phyloP scores from a whole-genome alignment of 2,797 vertebrate species.

The Triplophysa yarkandensis region DNA sequence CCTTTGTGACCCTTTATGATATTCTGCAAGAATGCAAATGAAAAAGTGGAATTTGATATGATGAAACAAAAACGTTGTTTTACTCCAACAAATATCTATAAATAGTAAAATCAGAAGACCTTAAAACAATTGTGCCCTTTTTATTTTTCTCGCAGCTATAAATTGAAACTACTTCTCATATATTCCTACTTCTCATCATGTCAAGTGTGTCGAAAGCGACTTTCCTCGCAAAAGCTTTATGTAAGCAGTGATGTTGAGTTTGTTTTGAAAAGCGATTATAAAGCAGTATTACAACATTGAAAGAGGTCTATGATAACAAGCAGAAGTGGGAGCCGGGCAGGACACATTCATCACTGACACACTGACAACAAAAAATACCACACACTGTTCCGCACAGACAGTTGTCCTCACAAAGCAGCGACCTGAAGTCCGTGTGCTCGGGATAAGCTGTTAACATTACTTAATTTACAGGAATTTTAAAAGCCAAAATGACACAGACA shows the following conservation, averaged over 20 bases:
- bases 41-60: too few relatives aligned
- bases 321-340: constrained; percentile 60
- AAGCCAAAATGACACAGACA: constrained; percentile 77
- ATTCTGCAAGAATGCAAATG: too few relatives aligned
- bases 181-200: neutral
- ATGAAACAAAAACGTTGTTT: too few relatives aligned
- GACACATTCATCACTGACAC: constrained; percentile 72
- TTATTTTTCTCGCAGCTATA: too few relatives aligned
- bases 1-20: too few relatives aligned
- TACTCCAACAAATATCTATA: too few relatives aligned
- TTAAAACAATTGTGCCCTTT: too few relatives aligned
- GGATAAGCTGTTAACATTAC: constrained; percentile 69
- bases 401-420: constrained; percentile 40
- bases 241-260: constrained; percentile 31
- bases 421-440: constrained; percentile 48
- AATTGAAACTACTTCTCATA: too few relatives aligned
- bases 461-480: constrained; percentile 80
- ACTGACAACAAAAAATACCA: constrained; percentile 61
- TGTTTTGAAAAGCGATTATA: constrained; percentile 41
- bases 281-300: constrained; percentile 46
- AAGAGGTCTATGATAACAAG: constrained; percentile 71
- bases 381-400: constrained; percentile 58
- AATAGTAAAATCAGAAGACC: too few relatives aligned
- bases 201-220: constrained; percentile 10
- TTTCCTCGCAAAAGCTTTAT: constrained; percentile 23